Percentiles rank a stretch among this genome's conserved stretches.
Conservation (phyloP, 2,888 invertebrate species). For the Pterostichus niger region DNA sequence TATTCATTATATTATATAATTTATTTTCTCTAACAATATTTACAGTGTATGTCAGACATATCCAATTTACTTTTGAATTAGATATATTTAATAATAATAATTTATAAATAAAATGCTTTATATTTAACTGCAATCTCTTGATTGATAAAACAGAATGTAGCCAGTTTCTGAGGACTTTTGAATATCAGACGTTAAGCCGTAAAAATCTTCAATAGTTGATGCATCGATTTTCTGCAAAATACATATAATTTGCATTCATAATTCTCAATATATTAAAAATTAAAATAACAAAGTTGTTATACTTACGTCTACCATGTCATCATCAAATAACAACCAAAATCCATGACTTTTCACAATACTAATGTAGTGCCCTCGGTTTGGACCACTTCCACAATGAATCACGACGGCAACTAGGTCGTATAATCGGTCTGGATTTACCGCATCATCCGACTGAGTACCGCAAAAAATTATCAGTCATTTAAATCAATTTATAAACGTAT, state of each 20-base stretch:
- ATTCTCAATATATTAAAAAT: too few relatives aligned
- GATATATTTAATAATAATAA: conserved; percentile 55
- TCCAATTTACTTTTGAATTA: conserved; percentile 41
- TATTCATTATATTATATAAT: conserved; percentile 42
- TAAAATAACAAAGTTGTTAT: neutral
- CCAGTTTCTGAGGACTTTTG: conserved; percentile 99
- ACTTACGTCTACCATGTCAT: conserved; percentile 99
- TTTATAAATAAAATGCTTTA: conserved; percentile 66
- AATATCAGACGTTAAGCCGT: conserved; percentile 98
- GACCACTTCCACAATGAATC: conserved; percentile 99
- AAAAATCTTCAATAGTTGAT: conserved; percentile 99
- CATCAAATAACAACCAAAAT: conserved; percentile 99
- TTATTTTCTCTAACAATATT: conserved; percentile 66
- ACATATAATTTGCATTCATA: conserved; percentile 29
- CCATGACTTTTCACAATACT: conserved; percentile 99
- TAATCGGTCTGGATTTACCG: conserved; percentile 97
- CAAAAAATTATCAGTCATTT: neutral
- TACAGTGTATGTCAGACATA: conserved; percentile 63
- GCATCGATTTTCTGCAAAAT: conserved; percentile 97
- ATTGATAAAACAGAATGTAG: conserved; percentile 99
- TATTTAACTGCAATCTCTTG: conserved; percentile 77
- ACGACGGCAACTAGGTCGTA: conserved; percentile 99
- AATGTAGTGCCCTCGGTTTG: conserved; percentile 99
- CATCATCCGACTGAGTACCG: conserved; percentile 93
- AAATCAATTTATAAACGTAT: neutral